Percentiles rank a stretch among this genome's conserved stretches.
phyloP scores from a whole-genome alignment of 2,797 vertebrate species.

The Pangasius djambal region DNA sequence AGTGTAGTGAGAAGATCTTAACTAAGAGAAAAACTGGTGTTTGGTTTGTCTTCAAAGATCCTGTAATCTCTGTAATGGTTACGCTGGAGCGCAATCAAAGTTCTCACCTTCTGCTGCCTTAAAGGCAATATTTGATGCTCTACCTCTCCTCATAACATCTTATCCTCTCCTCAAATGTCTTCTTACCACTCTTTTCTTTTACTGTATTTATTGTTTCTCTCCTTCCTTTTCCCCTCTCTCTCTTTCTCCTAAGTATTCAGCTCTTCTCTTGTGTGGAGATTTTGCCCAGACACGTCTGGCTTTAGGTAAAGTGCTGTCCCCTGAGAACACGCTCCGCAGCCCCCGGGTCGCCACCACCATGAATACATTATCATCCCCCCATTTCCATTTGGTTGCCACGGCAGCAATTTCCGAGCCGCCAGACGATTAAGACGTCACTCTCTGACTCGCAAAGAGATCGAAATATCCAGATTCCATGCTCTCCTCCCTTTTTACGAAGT shows the following conservation, averaged over 20 bases:
- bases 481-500: neutral
- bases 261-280: conserved; percentile 98
- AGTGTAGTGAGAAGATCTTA: neutral
- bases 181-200: neutral
- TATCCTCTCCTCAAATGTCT: neutral
- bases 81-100: neutral
- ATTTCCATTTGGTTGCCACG: conserved; percentile 99
- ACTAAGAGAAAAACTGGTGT: neutral
- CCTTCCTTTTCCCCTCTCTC: conserved; percentile 70
- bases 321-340: conserved; percentile 94
- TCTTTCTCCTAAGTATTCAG: conserved; percentile 96
- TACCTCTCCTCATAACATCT: conserved; percentile 31
- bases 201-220: conserved; percentile 42
- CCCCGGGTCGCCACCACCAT: conserved; percentile 99
- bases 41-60: neutral
- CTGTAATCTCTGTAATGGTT: neutral
- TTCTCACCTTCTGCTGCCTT: conserved; percentile 3
- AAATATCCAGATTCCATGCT: conserved; percentile 12
- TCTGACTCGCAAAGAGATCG: conserved; percentile 30
- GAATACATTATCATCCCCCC: conserved; percentile 99
- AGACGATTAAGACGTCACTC: conserved; percentile 95
- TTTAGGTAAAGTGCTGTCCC: conserved; percentile 99
- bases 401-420: conserved; percentile 99
- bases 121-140: conserved; percentile 34
- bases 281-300: conserved; percentile 99